phyloP scores from a whole-genome alignment of 2,797 vertebrate species.

The Rhinatrema bivittatum region DNA sequence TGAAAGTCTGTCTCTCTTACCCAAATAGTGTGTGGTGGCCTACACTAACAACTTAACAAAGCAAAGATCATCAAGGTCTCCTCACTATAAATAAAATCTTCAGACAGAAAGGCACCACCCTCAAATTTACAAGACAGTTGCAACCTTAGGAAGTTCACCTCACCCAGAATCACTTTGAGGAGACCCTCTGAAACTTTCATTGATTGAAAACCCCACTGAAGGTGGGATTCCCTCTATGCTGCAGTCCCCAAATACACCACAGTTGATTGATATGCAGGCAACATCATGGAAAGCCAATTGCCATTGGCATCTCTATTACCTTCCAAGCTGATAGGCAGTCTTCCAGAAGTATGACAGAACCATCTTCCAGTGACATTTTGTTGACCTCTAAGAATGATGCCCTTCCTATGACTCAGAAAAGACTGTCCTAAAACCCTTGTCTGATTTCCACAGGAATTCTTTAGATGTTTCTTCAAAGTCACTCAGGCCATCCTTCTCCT shows the following conservation, averaged over 20 bases:
- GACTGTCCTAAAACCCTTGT: background rate
- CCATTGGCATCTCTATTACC: conserved; percentile 8
- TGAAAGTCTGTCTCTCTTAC: too few species aligned
- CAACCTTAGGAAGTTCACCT: background rate
- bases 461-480: background rate
- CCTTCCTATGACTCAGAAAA: background rate
- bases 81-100: conserved; percentile 54
- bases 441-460: background rate
- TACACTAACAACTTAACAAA: too few species aligned
- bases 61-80: conserved; percentile 47
- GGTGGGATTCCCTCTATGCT: background rate
- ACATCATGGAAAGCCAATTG: background rate
- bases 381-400: background rate
- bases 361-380: background rate
- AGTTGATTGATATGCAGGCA: background rate
- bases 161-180: background rate
- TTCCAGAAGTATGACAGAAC: conserved; percentile 5
- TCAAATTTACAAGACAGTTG: conserved; percentile 16
- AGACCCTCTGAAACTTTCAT: conserved; percentile 7
- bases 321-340: background rate
- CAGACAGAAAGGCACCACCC: conserved; percentile 29
- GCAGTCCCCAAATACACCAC: background rate
- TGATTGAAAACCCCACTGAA: conserved; percentile 5
- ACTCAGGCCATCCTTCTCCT: background rate
- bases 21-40: too few species aligned